A percentile compares a stretch with the other conserved stretches of the same genome.
These are phyloP conservation scores for Agrochola lychnidis DNA, from an alignment of 2,888 invertebrate species.

Conservation along the genomic window DNA sequence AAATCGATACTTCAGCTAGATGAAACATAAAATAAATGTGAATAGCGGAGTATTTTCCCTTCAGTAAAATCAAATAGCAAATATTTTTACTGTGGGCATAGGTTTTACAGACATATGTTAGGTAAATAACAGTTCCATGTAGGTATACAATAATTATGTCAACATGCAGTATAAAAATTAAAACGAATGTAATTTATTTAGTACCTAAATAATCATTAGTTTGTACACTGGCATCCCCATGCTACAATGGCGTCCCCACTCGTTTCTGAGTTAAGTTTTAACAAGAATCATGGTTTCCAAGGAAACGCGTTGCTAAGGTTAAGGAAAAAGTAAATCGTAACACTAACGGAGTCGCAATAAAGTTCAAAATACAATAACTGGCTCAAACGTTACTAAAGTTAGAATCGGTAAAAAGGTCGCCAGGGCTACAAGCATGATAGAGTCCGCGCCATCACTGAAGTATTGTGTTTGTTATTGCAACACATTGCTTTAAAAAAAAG, in stretches of 20 bases:
- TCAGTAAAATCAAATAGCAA: no score
- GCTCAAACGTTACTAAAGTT: no score
- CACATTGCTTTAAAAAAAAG: no score
- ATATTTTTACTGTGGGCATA: no score
- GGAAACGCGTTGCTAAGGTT: not conserved
- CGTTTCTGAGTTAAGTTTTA: not conserved
- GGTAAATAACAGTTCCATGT: no score
- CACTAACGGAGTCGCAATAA: no score
- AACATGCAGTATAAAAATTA: no score
- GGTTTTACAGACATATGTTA: no score
- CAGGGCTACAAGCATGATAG: not conserved
- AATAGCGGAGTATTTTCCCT: not conserved
- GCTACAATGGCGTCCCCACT: not conserved
- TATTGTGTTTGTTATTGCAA: no score
- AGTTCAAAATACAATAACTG: not conserved
- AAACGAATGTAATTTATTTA: not conserved
- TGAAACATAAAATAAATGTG: not conserved
- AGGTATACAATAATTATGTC: no score
- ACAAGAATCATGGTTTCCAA: constrained; percentile 3
- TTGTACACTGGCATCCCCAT: not conserved
- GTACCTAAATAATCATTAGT: not conserved
- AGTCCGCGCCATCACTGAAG: no score
- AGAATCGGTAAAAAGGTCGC: not conserved
- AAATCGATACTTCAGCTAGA: not conserved
- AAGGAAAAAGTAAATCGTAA: not conserved